Conservation (phyloP, 2,797 vertebrate species). For the Sphenodon punctatus region DNA sequence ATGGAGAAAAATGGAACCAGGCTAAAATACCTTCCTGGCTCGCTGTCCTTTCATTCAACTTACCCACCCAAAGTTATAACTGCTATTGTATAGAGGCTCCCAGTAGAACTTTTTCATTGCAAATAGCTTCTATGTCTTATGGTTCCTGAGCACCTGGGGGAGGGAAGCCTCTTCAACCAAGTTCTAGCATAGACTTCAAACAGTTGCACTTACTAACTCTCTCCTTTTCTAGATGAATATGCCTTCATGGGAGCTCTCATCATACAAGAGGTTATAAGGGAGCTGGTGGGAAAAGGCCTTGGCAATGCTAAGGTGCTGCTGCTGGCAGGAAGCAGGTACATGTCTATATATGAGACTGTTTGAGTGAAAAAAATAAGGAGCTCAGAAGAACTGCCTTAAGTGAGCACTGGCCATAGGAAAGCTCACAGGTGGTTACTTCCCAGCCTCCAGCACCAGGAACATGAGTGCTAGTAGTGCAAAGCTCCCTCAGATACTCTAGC, state of each 20-base stretch:
- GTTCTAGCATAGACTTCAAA: not conserved
- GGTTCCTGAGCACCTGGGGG: not conserved
- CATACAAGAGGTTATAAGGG: conserved; percentile 93
- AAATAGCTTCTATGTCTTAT: not conserved
- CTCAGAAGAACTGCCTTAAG: not conserved
- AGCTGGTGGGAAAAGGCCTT: conserved; percentile 90
- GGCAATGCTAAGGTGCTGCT: conserved; percentile 91
- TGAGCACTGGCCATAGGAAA: not conserved
- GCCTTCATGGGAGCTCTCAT: conserved; percentile 97
- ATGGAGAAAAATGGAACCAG: not conserved
- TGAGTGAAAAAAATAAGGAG: not conserved
- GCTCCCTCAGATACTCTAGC: not conserved
- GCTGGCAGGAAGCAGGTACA: conserved; percentile 93
- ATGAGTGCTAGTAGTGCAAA: not conserved
- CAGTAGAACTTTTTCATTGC: not conserved
- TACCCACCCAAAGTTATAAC: not conserved
- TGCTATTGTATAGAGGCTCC: not conserved
- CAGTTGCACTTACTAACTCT: conserved; percentile 3
- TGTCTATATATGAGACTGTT: not conserved
- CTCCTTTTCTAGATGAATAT: conserved; percentile 81
- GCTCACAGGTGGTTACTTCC: not conserved
- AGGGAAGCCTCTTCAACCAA: not conserved
- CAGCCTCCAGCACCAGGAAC: not conserved
- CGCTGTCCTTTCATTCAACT: not conserved
- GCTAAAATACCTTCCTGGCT: not conserved